Base-by-base conservation (phyloP, 92 coral and sea anemone genomes). In the Actinernus sp. region DNA sequence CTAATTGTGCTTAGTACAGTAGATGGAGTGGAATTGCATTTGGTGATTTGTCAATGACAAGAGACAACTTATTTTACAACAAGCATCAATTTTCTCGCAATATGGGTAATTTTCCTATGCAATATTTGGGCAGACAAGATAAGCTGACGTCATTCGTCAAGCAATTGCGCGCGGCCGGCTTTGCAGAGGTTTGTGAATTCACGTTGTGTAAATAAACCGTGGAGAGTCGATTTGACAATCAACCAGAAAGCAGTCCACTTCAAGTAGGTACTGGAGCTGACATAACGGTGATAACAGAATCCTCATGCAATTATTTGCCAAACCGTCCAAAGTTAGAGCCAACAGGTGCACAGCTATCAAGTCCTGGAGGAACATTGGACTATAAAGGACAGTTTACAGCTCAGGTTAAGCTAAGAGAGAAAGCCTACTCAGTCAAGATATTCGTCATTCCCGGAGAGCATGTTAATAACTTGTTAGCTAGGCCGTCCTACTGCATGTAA, bases 371-470 rank as follows among this genome's bases (percentile, higher is more conserved):
- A 17, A 6, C 10, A 45, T 18, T 6, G 21, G 22, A 9, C 52
- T 45, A 18, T 17, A 45, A 17, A 17, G 52, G 52, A 45, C 52
- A 45, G 19, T 45, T 45, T 45, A 4, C 19, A 18, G 19, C 21
- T 5, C 18, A 45, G 19, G 52, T 18, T 45, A 45, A 45, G 8
- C 52, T 45, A 45, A 17, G 19, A 9, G 52, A 41, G 31, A 41
- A 39, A 24, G 54, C 47, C 21, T 27, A 27, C 27, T 26, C 44
- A 12, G 78, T 41, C 41, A 39, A 62, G n/a, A 34, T 57, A 24
- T 43, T 23, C 40, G 67, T 70, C 1, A 59, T 53, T 31, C 14
- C 49, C 1, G 76, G 76, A 1, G 36, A 53, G 17, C 47, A 69
- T 25, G 71, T 60, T 10, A 52, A 68, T 33, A 54, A 49, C 25